These are phyloP conservation scores for Amia ocellicauda DNA, from an alignment of 2,113 vertebrate genomes.

Conservation along the genomic window DNA sequence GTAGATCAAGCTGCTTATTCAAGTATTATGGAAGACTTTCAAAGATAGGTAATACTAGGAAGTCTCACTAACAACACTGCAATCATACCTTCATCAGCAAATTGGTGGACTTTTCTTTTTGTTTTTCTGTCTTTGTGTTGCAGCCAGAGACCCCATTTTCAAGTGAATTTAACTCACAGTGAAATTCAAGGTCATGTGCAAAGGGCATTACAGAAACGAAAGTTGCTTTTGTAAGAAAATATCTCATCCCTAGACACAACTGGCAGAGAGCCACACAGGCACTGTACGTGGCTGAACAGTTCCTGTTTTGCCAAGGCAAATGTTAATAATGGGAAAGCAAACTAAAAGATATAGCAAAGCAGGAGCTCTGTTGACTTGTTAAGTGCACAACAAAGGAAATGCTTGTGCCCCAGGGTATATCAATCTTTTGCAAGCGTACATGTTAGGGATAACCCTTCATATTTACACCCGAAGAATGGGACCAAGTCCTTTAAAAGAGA, in stretches of 20 bases:
- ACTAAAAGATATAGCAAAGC: too few species aligned
- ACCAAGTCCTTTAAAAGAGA: neutral
- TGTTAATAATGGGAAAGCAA: too few species aligned
- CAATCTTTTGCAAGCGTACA: too few species aligned
- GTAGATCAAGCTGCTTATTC: too few species aligned
- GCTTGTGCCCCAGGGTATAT: too few species aligned
- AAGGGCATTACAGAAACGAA: neutral
- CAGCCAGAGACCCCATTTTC: neutral
- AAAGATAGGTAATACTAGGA: neutral
- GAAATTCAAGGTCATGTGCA: neutral
- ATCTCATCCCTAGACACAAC: conserved; percentile 2
- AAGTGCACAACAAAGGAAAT: neutral
- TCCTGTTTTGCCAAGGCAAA: neutral
- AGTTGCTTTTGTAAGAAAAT: too few species aligned
- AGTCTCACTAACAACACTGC: neutral
- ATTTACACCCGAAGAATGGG: neutral
- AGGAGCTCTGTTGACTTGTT: too few species aligned
- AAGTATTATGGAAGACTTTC: too few species aligned
- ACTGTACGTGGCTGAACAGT: neutral
- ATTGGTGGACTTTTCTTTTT: conserved; percentile 4
- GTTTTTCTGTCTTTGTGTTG: conserved; percentile 4
- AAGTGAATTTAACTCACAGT: neutral
- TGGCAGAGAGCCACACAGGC: neutral
- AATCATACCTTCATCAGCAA: neutral
- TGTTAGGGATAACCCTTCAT: too few species aligned